Evolutionary conservation across 2,888 invertebrate species (phyloP).

Genomic region (Brachyopa scutellaris): DNA sequence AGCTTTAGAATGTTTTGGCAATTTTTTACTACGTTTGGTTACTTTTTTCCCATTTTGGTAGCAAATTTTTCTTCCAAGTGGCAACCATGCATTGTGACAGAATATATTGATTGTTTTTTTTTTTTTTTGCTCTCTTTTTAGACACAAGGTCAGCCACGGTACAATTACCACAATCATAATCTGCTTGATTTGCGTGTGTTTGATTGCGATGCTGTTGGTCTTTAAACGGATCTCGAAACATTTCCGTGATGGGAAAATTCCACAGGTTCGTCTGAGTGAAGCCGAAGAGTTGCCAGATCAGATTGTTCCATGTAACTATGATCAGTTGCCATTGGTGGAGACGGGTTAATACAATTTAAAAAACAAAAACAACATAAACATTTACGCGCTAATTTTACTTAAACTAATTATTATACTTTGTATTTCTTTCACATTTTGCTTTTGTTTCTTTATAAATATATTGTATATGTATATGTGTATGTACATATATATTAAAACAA

Average conservation of each 20-base stretch:
- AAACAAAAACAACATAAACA: too few species aligned
- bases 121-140: too few species aligned
- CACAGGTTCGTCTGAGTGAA: conserved; percentile 77
- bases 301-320: conserved; percentile 12
- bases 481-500: conserved; percentile 37
- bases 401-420: conserved; percentile 51
- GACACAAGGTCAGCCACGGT: conserved; percentile 74
- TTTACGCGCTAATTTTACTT: conserved; percentile 24
- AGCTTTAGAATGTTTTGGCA: too few species aligned
- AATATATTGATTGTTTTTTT: too few species aligned
- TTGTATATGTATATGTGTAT: conserved; percentile 12
- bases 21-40: too few species aligned
- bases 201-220: conserved; percentile 75
- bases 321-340: conserved; percentile 55
- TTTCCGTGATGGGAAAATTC: conserved; percentile 74
- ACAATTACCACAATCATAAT: conserved; percentile 74
- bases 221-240: conserved; percentile 75
- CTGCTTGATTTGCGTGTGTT: conserved; percentile 75
- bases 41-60: too few species aligned
- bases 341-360: conserved; percentile 27
- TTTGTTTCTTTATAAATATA: conserved; percentile 61
- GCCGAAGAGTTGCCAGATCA: conserved; percentile 75
- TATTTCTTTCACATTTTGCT: conserved; percentile 55
- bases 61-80: too few species aligned
- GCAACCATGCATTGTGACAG: too few species aligned